Evolutionary conservation across 1,140 invertebrate genomes (phyloP).

Genomic region (Drosophila mayri): DNA sequence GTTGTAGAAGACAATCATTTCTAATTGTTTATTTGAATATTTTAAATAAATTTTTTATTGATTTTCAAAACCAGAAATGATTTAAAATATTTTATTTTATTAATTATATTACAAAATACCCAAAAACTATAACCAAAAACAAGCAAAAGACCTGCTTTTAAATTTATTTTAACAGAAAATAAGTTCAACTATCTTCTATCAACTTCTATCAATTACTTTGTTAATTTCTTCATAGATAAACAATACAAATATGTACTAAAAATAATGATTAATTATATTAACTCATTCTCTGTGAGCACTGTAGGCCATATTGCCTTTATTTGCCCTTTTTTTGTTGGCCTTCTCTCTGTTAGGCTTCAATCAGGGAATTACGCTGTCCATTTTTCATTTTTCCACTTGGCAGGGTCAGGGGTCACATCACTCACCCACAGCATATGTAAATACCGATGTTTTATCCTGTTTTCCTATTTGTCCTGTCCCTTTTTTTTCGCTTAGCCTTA

Average conservation of each 20-base stretch:
- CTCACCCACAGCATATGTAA: slow-evolving; percentile 37
- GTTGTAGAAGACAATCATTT: not conserved
- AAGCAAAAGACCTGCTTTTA: too few species aligned
- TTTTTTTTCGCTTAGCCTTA: slow-evolving; percentile 23
- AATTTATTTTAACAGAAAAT: not conserved
- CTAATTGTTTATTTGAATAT: too few species aligned
- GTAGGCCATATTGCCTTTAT: slow-evolving; percentile 28
- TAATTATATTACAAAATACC: not conserved
- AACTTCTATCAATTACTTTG: not conserved
- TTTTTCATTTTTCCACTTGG: slow-evolving; percentile 50
- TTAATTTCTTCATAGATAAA: not conserved
- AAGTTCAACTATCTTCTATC: not conserved
- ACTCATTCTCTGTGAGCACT: not conserved
- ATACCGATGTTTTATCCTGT: slow-evolving; percentile 34
- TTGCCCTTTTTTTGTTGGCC: slow-evolving; percentile 19
- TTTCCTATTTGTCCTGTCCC: slow-evolving; percentile 35
- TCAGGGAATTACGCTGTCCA: slow-evolving; percentile 40
- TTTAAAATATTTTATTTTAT: not conserved
- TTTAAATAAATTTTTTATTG: not conserved
- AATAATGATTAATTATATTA: not conserved
- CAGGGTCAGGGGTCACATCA: slow-evolving; percentile 45
- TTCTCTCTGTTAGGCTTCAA: slow-evolving; percentile 40
- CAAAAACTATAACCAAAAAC: too few species aligned
- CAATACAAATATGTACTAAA: not conserved
- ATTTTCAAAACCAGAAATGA: not conserved